Evolutionary conservation across 2,797 vertebrate genomes (phyloP).

Genomic region (Hylomyscus alleni): DNA sequence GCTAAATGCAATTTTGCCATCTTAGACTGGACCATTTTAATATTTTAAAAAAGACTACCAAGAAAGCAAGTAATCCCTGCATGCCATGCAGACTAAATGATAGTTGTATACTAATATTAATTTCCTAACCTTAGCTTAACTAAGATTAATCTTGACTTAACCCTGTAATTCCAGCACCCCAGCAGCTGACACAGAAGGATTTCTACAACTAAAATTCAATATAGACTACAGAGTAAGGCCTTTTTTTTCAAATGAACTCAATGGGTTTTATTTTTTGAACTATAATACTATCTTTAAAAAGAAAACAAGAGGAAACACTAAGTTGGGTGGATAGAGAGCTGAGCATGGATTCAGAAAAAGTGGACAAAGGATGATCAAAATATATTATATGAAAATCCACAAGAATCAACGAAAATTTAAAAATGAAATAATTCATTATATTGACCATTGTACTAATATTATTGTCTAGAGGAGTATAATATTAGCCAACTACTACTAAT

Average conservation of each 20-base stretch:
- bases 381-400: background rate
- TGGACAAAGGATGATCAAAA: background rate
- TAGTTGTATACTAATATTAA: background rate
- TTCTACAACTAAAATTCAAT: background rate
- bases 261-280: background rate
- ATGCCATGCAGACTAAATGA: background rate
- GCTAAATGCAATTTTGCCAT: slow-evolving; percentile 26
- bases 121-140: background rate
- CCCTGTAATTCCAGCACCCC: background rate
- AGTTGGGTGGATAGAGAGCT: background rate
- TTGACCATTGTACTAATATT: background rate
- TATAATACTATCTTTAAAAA: background rate
- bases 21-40: background rate
- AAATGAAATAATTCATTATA: background rate
- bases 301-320: background rate
- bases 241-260: background rate
- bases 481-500: slow-evolving; percentile 18
- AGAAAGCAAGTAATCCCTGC: background rate
- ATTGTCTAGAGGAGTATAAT: background rate
- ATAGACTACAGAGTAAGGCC: background rate
- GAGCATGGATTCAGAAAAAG: background rate
- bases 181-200: background rate
- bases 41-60: slow-evolving; percentile 33
- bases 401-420: background rate
- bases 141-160: background rate